These are phyloP conservation scores for Leptodactylus fuscus DNA, from an alignment of 2,113 vertebrate genomes.

Conservation along the genomic window DNA sequence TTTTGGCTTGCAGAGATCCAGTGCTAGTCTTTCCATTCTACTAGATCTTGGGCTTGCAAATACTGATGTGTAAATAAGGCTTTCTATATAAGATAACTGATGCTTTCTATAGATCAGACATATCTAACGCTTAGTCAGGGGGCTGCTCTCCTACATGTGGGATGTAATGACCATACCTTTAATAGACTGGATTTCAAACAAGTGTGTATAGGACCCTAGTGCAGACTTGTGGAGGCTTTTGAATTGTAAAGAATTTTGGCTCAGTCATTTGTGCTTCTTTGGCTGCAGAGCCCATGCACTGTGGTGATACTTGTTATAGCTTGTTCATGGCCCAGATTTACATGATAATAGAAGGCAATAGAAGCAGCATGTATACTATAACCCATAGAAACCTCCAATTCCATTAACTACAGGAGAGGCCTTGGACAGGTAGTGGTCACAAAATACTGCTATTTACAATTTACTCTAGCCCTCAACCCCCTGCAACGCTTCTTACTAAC, in stretches of 20 bases:
- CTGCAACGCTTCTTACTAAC: neutral
- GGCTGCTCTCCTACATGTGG: no score
- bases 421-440: neutral
- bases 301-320: neutral
- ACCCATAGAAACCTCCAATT: neutral
- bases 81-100: no score
- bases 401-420: neutral
- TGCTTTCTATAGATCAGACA: no score
- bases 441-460: neutral
- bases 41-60: no score
- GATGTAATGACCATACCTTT: no score
- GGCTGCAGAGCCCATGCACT: neutral
- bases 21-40: no score
- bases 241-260: neutral
- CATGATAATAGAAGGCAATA: neutral
- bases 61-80: no score
- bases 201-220: no score
- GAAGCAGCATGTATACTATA: neutral
- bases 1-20: no score
- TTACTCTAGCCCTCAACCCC: neutral
- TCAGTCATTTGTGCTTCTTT: constrained; percentile 12
- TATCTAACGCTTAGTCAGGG: no score
- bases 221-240: neutral
- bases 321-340: neutral
- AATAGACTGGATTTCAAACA: no score